Evolutionary conservation across 2,888 invertebrate species (phyloP).

Genomic region (Ceratothoa steindachneri): DNA sequence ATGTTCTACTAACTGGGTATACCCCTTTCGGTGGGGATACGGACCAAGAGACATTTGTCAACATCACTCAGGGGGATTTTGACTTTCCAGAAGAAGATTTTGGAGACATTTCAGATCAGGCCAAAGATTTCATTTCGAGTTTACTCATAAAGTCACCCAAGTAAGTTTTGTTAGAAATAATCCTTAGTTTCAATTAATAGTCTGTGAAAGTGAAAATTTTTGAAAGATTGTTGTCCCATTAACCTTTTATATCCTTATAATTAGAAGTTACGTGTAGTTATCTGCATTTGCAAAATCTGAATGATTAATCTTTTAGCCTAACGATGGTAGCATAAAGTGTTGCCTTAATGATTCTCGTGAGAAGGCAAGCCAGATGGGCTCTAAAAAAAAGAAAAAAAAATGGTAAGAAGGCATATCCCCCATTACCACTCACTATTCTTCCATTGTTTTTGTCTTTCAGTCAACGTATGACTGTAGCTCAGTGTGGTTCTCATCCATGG

Average conservation of each 20-base stretch:
- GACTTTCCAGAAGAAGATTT: slow-evolving; percentile 67
- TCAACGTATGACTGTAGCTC: slow-evolving; percentile 35
- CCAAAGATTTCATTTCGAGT: slow-evolving; percentile 54
- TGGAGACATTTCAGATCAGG: slow-evolving; percentile 60
- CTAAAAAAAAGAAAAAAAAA: no score
- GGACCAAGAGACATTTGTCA: slow-evolving; percentile 65
- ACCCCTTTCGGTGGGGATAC: slow-evolving; percentile 67
- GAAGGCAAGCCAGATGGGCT: no score
- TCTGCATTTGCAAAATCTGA: no score
- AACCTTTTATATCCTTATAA: neutral
- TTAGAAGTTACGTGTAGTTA: neutral
- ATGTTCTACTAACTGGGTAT: slow-evolving; percentile 64
- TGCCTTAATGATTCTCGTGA: no score
- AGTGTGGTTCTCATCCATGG: slow-evolving; percentile 10
- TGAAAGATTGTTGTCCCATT: no score
- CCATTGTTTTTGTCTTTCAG: slow-evolving; percentile 34
- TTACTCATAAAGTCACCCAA: slow-evolving; percentile 62
- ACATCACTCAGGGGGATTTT: slow-evolving; percentile 62
- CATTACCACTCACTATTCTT: no score
- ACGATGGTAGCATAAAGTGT: no score
- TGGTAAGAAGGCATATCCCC: no score
- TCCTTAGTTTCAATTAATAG: no score
- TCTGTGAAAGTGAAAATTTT: no score
- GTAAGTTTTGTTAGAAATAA: slow-evolving; percentile 56
- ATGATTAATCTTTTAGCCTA: no score